These are phyloP conservation scores for Phalanger gymnotis DNA, from an alignment of 2,797 vertebrate species.

Conservation along the genomic window DNA sequence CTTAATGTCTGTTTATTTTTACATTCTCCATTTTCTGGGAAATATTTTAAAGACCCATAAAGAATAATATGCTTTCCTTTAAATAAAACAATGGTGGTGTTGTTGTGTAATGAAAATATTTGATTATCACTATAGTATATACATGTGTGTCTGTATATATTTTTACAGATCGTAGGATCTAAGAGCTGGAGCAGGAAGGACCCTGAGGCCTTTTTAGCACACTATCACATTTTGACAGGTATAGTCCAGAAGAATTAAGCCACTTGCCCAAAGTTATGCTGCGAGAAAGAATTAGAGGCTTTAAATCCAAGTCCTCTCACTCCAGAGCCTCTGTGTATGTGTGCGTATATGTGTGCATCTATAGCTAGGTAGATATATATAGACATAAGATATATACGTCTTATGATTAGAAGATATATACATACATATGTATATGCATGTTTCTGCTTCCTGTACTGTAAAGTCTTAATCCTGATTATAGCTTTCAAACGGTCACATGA, in stretches of 20 bases:
- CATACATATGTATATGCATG: too few species aligned
- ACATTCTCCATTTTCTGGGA: constrained; percentile 33
- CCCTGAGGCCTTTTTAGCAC: neutral
- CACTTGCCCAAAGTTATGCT: neutral
- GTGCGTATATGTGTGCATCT: fast-evolving
- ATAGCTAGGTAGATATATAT: neutral
- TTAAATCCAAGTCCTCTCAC: neutral
- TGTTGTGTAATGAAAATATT: constrained; percentile 7
- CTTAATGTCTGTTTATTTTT: neutral
- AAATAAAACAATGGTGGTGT: neutral
- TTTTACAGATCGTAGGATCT: neutral
- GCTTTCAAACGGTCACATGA: too few species aligned
- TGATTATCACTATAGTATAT: neutral
- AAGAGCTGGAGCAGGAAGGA: neutral
- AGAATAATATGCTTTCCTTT: constrained; percentile 22
- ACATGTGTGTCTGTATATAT: constrained; percentile 35
- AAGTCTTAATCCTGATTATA: too few species aligned
- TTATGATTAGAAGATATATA: too few species aligned
- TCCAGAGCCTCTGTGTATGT: neutral
- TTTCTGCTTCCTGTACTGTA: too few species aligned
- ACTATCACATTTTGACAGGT: neutral
- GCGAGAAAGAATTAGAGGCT: neutral
- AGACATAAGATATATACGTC: too few species aligned
- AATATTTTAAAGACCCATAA: constrained; percentile 49
- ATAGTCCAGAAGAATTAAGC: neutral